Conservation (phyloP, 53 echinoderm and acorn worm genomes). For the Crossaster papposus region DNA sequence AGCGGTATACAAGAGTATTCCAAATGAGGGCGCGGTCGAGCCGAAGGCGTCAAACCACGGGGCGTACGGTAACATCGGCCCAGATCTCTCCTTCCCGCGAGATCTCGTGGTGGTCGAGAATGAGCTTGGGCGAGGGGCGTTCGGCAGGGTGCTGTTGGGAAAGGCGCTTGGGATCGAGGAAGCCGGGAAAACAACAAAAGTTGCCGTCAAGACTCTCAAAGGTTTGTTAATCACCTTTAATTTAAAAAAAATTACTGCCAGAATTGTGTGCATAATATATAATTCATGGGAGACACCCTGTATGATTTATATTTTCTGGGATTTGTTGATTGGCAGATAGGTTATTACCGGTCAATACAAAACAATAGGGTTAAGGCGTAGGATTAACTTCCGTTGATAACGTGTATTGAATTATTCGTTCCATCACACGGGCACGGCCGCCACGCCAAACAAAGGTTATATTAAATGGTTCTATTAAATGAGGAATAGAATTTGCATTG, state of each 20-base stretch:
- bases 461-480: too few relatives aligned
- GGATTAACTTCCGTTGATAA: too few relatives aligned
- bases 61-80: slow-evolving; percentile 24
- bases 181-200: not conserved
- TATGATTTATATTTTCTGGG: too few relatives aligned
- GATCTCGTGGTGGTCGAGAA: slow-evolving; percentile 29
- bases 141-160: slow-evolving; percentile 45
- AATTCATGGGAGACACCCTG: too few relatives aligned
- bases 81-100: slow-evolving; percentile 51
- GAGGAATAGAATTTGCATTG: too few relatives aligned
- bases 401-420: too few relatives aligned
- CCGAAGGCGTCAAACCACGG: not conserved
- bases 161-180: slow-evolving; percentile 13
- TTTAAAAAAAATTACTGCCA: not conserved
- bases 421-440: too few relatives aligned
- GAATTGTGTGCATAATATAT: not conserved
- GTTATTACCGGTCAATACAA: too few relatives aligned
- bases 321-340: too few relatives aligned
- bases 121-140: slow-evolving; percentile 45
- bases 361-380: too few relatives aligned
- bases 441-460: too few relatives aligned
- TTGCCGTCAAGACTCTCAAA: slow-evolving; percentile 58
- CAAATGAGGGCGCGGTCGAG: not conserved
- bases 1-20: slow-evolving; percentile 19
- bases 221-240: not conserved